These are phyloP conservation scores for Campoletis sonorensis DNA, from an alignment of 1,140 invertebrate species.

Conservation along the genomic window DNA sequence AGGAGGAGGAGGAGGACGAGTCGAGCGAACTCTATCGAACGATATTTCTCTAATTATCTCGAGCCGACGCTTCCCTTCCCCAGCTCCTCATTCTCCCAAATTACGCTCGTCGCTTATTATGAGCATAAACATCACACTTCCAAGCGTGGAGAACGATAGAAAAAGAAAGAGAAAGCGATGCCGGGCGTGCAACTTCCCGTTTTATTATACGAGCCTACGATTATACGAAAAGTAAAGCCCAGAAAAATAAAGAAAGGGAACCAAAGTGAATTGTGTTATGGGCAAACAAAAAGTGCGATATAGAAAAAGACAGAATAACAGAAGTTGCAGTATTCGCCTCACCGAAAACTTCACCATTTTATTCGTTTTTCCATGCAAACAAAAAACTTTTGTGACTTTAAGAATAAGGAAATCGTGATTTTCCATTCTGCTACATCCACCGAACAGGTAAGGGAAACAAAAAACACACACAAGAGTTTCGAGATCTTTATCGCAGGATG, in stretches of 20 bases:
- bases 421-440: not conserved
- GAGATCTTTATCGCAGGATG: not conserved
- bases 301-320: not conserved
- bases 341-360: conserved; percentile 16
- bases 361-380: not conserved
- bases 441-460: not conserved
- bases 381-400: conserved; percentile 34
- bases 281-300: not conserved
- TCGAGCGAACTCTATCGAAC: conserved; percentile 69
- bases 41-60: conserved; percentile 77
- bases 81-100: conserved; percentile 20
- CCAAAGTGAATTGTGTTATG: not conserved
- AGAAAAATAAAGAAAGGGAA: not conserved
- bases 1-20: conserved; percentile 49
- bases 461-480: not conserved
- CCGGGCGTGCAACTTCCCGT: conserved; percentile 21
- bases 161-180: not conserved
- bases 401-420: not conserved
- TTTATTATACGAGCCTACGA: conserved; percentile 41
- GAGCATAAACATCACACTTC: conserved; percentile 37
- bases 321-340: not conserved
- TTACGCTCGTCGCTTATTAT: conserved; percentile 38
- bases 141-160: not conserved
- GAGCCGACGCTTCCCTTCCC: conserved; percentile 42
- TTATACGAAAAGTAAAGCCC: conserved; percentile 21